Percentiles rank a stretch among this genome's conserved stretches.
Conservation (phyloP, 2,888 invertebrate species). For the Eilema sororculum region DNA sequence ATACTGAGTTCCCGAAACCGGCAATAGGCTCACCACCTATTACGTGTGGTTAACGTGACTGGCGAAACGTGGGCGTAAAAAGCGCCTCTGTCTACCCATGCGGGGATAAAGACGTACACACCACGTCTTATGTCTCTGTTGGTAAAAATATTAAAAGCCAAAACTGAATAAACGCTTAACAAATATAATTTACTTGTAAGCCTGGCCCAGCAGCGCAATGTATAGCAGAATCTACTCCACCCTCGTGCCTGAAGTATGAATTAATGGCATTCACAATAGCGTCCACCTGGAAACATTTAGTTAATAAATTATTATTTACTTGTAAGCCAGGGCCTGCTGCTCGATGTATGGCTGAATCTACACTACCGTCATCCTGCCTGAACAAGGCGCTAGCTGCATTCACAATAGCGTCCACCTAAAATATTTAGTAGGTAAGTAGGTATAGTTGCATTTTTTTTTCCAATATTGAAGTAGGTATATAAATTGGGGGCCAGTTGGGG, state of each 20-base stretch:
- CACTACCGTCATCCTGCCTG: constrained; percentile 92
- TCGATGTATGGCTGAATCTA: constrained; percentile 95
- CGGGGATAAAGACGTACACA: too few species aligned
- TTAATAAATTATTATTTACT: constrained; percentile 52
- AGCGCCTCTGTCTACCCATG: too few species aligned
- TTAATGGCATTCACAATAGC: constrained; percentile 97
- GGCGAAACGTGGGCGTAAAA: too few species aligned
- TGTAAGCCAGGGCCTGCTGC: constrained; percentile 91
- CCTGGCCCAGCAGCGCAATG: constrained; percentile 92
- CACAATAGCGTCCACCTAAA: constrained; percentile 93
- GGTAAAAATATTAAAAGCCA: too few species aligned
- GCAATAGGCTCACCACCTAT: too few species aligned
- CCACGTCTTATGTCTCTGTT: too few species aligned
- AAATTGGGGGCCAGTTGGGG: too few species aligned
- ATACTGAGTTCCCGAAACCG: too few species aligned
- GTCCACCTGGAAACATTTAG: constrained; percentile 87
- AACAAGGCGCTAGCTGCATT: constrained; percentile 94
- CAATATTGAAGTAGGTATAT: too few species aligned
- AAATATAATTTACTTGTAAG: constrained; percentile 75
- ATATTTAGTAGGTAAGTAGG: not conserved
- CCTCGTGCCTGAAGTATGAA: constrained; percentile 90
- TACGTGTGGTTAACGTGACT: too few species aligned
- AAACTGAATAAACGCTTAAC: too few species aligned
- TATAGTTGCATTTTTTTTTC: too few species aligned
- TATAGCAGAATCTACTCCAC: constrained; percentile 97